These are phyloP conservation scores for Carlito syrichta DNA, from an alignment of 2,113 vertebrate species.

Conservation along the genomic window DNA sequence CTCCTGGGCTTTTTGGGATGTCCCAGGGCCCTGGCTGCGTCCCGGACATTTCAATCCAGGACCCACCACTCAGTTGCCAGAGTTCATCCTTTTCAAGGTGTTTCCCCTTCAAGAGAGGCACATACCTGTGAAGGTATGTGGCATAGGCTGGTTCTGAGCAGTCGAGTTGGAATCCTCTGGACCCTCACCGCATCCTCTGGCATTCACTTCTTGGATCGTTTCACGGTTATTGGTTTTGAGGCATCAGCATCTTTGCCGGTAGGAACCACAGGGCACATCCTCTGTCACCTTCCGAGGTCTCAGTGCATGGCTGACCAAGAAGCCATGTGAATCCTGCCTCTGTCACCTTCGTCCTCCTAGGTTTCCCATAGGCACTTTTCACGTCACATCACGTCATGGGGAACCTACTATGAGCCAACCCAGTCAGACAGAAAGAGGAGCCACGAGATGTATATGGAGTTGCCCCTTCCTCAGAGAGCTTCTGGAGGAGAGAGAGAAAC, in stretches of 20 bases:
- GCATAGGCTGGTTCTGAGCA: neutral
- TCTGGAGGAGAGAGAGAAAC: neutral
- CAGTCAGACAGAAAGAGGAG: neutral
- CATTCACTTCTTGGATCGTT: neutral
- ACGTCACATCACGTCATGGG: neutral
- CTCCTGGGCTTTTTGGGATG: neutral
- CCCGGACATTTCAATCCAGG: neutral
- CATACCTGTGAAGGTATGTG: neutral
- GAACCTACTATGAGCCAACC: neutral
- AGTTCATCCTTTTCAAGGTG: neutral
- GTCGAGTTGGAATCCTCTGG: neutral
- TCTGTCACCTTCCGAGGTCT: neutral
- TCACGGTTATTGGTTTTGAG: neutral
- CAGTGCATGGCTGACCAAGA: neutral
- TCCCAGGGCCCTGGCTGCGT: neutral
- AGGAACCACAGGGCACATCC: neutral
- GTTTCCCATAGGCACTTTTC: neutral
- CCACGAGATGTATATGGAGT: neutral
- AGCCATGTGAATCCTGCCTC: neutral
- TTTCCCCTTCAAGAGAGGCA: neutral
- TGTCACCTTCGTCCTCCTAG: accelerated
- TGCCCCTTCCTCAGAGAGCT: neutral
- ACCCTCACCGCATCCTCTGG: neutral
- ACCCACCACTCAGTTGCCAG: neutral
- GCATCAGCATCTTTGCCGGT: neutral